phyloP scores from a whole-genome alignment of 2,797 vertebrate species.

The Xiphophorus birchmanni region DNA sequence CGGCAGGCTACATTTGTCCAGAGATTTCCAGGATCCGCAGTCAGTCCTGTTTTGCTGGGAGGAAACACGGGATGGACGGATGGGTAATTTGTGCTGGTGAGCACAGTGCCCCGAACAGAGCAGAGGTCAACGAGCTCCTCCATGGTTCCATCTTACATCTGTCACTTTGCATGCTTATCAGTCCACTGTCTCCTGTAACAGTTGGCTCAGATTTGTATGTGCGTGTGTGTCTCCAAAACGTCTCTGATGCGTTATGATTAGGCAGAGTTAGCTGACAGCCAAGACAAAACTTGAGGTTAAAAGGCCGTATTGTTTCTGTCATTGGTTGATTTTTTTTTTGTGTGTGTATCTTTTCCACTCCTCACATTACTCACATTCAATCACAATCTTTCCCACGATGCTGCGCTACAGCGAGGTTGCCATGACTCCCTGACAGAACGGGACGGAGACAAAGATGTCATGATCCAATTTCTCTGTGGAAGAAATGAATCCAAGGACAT shows the following conservation, averaged over 20 bases:
- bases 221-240: background rate
- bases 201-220: constrained; percentile 4
- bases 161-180: constrained; percentile 65
- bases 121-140: constrained; percentile 68
- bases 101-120: constrained; percentile 36
- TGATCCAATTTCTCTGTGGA: constrained; percentile 42
- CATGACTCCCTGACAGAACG: constrained; percentile 50
- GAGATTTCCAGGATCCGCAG: constrained; percentile 31
- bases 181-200: constrained; percentile 29
- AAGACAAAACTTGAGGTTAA: constrained; percentile 44
- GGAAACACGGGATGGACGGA: constrained; percentile 39
- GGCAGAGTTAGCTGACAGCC: constrained; percentile 21
- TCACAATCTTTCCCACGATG: constrained; percentile 48
- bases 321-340: constrained; percentile 11
- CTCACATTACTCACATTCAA: constrained; percentile 35
- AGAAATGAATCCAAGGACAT: constrained; percentile 43
- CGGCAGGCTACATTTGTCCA: constrained; percentile 20
- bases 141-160: constrained; percentile 53
- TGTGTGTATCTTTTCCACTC: background rate
- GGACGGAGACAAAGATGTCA: constrained; percentile 43
- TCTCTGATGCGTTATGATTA: constrained; percentile 45
- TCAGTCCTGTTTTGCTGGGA: constrained; percentile 30
- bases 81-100: constrained; percentile 54
- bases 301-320: constrained; percentile 23
- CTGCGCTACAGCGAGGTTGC: constrained; percentile 42